Evolutionary conservation across 2,113 vertebrate genomes (phyloP).

Genomic region (Tachuris rubrigastra): DNA sequence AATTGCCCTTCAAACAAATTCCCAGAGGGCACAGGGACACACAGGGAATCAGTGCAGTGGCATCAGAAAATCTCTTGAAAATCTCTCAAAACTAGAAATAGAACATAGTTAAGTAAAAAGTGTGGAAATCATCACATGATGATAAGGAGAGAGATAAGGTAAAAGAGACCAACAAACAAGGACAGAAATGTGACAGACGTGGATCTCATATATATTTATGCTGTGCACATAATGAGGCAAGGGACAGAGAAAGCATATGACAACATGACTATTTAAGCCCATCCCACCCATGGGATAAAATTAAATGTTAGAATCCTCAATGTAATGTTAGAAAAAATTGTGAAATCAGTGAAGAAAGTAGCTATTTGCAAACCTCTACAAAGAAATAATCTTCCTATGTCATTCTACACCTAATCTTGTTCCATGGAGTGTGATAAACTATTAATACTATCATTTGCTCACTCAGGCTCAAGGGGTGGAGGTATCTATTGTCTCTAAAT

Average conservation of each 20-base stretch:
- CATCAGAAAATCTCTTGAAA: neutral
- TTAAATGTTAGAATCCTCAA: neutral
- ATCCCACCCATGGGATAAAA: neutral
- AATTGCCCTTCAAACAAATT: neutral
- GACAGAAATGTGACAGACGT: accelerated
- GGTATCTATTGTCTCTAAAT: neutral
- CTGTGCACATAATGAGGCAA: neutral
- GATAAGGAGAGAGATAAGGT: neutral
- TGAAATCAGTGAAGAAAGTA: neutral
- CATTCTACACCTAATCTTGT: neutral
- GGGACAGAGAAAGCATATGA: neutral
- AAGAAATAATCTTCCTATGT: neutral
- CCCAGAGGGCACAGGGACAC: neutral
- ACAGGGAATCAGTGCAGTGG: neutral
- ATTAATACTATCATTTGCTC: neutral
- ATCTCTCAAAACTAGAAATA: neutral
- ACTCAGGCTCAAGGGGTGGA: neutral
- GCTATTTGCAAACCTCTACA: neutral
- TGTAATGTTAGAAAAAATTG: neutral
- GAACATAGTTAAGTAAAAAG: neutral
- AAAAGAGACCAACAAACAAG: neutral
- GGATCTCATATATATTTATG: neutral
- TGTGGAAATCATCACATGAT: neutral
- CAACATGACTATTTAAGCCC: neutral
- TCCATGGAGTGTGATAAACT: neutral